These are phyloP conservation scores for Chelonia mydas DNA, from an alignment of 2,797 vertebrate species.

Conservation along the genomic window DNA sequence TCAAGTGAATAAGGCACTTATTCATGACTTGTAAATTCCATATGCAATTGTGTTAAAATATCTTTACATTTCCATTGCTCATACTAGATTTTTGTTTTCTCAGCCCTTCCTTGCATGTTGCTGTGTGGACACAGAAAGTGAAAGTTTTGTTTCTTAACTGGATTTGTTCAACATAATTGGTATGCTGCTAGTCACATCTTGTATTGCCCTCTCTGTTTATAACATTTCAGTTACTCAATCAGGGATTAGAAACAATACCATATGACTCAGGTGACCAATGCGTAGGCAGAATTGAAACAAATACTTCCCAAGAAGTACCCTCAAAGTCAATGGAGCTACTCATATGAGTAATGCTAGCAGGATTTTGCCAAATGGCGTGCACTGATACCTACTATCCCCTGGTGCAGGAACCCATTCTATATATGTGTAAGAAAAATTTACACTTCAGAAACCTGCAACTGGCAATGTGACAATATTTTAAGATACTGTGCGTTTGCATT, in stretches of 20 bases:
- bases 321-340: neutral
- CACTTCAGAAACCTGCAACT: conserved; percentile 15
- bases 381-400: neutral
- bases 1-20: conserved; percentile 63
- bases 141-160: conserved; percentile 3
- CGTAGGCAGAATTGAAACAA: neutral
- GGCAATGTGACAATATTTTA: neutral
- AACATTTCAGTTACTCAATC: neutral
- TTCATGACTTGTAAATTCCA: conserved; percentile 70
- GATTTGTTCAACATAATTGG: neutral
- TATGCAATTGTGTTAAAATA: conserved; percentile 56
- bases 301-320: neutral
- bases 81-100: conserved; percentile 40
- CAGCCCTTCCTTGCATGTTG: neutral
- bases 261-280: neutral
- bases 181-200: neutral
- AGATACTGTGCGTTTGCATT: neutral
- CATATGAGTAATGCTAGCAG: neutral
- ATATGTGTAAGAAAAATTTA: neutral
- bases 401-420: neutral
- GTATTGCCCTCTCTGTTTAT: neutral
- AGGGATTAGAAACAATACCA: neutral
- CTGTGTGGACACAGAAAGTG: neutral
- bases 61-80: conserved; percentile 58
- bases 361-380: neutral